These are phyloP conservation scores for Panopea generosa DNA, from an alignment of 2,888 invertebrate species.

Conservation along the genomic window DNA sequence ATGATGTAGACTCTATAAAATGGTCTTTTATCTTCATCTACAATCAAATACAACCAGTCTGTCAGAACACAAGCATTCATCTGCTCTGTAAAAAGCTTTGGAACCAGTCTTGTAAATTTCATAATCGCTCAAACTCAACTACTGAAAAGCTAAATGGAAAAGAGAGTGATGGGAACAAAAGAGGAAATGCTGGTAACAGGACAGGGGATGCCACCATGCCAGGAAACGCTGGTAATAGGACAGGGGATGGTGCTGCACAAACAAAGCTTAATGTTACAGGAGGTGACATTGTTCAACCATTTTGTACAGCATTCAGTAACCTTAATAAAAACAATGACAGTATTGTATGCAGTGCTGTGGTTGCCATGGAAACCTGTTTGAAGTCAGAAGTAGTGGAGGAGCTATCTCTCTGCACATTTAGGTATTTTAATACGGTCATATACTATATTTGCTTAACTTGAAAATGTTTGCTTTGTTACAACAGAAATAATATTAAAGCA, in stretches of 20 bases:
- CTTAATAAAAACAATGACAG: too few species aligned
- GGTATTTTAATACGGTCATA: too few species aligned
- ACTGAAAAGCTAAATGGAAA: too few species aligned
- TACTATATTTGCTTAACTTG: too few species aligned
- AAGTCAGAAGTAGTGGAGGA: too few species aligned
- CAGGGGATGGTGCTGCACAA: neutral
- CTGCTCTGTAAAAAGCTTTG: neutral
- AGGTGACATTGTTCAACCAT: neutral
- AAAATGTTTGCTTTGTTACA: too few species aligned
- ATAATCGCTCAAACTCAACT: neutral
- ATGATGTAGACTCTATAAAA: neutral
- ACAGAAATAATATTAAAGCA: too few species aligned
- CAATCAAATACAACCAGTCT: constrained; percentile 2
- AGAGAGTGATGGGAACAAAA: constrained; percentile 11
- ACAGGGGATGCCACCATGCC: constrained; percentile 16
- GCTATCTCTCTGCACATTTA: too few species aligned
- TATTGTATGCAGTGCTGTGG: neutral
- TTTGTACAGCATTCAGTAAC: neutral
- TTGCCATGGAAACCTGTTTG: constrained; percentile 8
- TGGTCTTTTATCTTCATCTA: neutral
- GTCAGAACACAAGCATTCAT: constrained; percentile 2
- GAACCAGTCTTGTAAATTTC: neutral
- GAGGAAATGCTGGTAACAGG: constrained; percentile 15
- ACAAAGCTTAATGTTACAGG: neutral
- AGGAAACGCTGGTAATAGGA: constrained; percentile 16